These are phyloP conservation scores for Bubo blakistoni DNA, from an alignment of 2,113 vertebrate genomes.

Conservation along the genomic window DNA sequence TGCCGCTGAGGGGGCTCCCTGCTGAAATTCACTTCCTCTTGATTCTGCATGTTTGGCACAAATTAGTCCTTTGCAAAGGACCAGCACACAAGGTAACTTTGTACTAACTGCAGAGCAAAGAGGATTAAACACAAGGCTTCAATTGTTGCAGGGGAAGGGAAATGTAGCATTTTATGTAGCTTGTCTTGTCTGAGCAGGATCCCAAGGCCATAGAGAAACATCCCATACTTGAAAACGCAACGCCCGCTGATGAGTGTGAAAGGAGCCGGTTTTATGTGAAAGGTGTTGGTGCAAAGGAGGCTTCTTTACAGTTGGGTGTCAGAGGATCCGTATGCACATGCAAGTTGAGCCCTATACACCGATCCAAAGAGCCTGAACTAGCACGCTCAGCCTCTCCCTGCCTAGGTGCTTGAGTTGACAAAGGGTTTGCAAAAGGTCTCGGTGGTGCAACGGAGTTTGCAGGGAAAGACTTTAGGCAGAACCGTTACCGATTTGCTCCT, in stretches of 20 bases:
- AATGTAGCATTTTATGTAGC: neutral
- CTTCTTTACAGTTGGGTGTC: neutral
- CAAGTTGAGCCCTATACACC: neutral
- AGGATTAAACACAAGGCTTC: conserved; percentile 41
- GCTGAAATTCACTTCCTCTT: conserved; percentile 48
- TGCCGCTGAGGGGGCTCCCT: conserved; percentile 23
- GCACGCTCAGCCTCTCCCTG: neutral
- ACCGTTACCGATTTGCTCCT: neutral
- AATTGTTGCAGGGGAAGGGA: conserved; percentile 7
- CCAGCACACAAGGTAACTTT: conserved; percentile 52
- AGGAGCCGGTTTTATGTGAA: neutral
- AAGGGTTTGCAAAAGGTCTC: neutral
- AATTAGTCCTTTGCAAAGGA: neutral
- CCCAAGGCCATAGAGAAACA: neutral
- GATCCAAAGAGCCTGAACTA: neutral
- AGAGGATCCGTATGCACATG: neutral
- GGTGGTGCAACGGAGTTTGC: neutral
- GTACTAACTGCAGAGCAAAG: conserved; percentile 39
- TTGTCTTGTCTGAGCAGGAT: neutral
- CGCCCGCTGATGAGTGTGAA: neutral
- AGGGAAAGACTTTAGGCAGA: neutral
- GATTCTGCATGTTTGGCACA: conserved; percentile 18
- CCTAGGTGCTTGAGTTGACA: neutral
- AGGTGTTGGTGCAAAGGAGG: neutral
- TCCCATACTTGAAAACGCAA: neutral